Evolutionary conservation across 2,797 vertebrate species (phyloP), one percentile per base, ranked within the genome.

Genomic region (Salmo trutta): DNA sequence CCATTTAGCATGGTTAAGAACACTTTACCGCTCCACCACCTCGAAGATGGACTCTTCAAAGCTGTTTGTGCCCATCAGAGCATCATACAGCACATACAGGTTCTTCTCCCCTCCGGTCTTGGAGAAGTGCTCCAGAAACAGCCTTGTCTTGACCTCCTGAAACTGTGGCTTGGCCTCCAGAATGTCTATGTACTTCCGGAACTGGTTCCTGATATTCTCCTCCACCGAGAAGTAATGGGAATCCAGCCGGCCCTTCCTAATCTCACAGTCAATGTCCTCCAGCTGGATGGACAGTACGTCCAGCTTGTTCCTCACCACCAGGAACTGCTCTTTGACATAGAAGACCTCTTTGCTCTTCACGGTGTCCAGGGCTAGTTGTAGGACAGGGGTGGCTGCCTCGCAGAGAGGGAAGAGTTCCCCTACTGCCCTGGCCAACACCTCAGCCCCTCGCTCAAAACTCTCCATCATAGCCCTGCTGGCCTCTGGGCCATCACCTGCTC

Each of bases 151-250:
- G 75, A 94, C 92, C 2, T 93, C 84, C 21, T 59, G 87, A 84
- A 93, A 95, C 89, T 93, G 85, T 8, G 88, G 90, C 36, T 92
- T 93, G 0, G 93, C 94, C 75, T 94, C 92, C 79, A 95, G 64
- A 82, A 95, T 93, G 79, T 95, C 94, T 80, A 95, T 78, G 21
- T 94, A 95, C 79, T 94, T 95, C 70, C 94, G 79, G n/a, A 95
- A 95, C 88, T 94, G 95, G 87, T 94, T 94, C 53, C 92, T 82
- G 5, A 95, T 75, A 88, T 94, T 95, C 85, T 95, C 95, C 84
- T 95, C 95, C 73, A 91, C 86, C 0, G 68, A 69, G 72, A 95
- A 95, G 86, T 93, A 95, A 31, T 90, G 87, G 0, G 88, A 84
- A 73, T 95, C 95, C 81, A 94, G 76, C 5, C 66, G 77, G 0